Evolutionary conservation across 2,888 invertebrate genomes (phyloP).

Genomic region (Dicranocentrus wangi): DNA sequence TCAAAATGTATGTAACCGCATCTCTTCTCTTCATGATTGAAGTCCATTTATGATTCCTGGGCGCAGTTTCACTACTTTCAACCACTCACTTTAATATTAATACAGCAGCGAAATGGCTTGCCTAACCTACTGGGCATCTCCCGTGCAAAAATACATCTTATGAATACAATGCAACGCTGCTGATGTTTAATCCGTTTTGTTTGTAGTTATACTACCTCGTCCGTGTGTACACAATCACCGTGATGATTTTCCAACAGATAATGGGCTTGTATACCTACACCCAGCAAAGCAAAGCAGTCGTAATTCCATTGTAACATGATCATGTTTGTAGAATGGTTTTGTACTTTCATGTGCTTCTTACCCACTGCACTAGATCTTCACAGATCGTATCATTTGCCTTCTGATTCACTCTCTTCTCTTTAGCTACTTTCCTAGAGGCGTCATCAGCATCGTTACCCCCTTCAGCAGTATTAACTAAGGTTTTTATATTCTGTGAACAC

Average conservation of each 20-base stretch:
- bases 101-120: no score
- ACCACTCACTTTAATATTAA: no score
- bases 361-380: slow-evolving; percentile 37
- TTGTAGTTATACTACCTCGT: not conserved
- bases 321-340: not conserved
- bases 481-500: not conserved
- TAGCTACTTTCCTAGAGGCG: slow-evolving; percentile 19
- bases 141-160: no score
- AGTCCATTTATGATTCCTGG: no score
- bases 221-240: not conserved
- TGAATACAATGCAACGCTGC: no score
- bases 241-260: not conserved
- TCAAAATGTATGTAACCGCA: no score
- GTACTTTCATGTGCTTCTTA: slow-evolving; percentile 21
- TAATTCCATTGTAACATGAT: not conserved
- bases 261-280: no score
- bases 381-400: not conserved
- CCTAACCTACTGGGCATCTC: no score
- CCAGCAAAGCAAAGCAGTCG: no score
- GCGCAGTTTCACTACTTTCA: no score
- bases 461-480: not conserved
- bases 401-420: slow-evolving; percentile 17
- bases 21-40: no score
- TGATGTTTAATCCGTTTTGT: no score
- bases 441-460: slow-evolving; percentile 17